phyloP scores from a whole-genome alignment of 2,797 vertebrate genomes.

The Micrastur ruficollis region DNA sequence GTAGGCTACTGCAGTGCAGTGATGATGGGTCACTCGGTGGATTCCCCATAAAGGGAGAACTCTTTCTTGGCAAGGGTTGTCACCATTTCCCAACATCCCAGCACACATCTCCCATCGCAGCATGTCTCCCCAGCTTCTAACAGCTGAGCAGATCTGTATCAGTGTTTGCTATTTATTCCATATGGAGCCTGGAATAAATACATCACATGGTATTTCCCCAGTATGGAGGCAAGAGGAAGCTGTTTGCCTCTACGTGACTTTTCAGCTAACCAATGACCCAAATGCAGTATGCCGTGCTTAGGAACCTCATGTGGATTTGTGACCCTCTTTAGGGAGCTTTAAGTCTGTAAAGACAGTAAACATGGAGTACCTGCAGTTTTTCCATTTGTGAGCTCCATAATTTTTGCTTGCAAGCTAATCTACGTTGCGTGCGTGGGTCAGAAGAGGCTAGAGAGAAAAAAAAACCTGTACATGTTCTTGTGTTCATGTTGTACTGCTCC shows the following conservation, averaged over 20 bases:
- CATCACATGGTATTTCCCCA: not conserved
- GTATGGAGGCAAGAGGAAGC: not conserved
- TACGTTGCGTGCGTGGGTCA: not conserved
- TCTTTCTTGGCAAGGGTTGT: not conserved
- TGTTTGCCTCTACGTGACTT: not conserved
- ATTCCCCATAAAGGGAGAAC: not conserved
- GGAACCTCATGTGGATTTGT: slow-evolving; percentile 24
- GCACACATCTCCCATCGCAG: not conserved
- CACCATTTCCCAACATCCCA: not conserved
- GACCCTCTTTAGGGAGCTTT: not conserved
- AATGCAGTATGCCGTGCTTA: not conserved
- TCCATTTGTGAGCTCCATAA: not conserved
- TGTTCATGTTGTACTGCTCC: not conserved
- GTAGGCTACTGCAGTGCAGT: not conserved
- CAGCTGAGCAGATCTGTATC: not conserved
- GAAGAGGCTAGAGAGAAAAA: not conserved
- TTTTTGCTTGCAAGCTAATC: not conserved
- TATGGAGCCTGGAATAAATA: not conserved
- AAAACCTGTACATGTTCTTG: not conserved
- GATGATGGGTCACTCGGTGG: not conserved
- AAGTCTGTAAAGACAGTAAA: not conserved
- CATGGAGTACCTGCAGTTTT: slow-evolving; percentile 1
- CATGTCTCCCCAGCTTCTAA: not conserved
- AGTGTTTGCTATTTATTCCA: not conserved
- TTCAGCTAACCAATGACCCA: slow-evolving; percentile 4